Evolutionary conservation across 1,140 invertebrate genomes (phyloP), one percentile per base, ranked within the genome.

Genomic region (Phymastichus coffea): DNA sequence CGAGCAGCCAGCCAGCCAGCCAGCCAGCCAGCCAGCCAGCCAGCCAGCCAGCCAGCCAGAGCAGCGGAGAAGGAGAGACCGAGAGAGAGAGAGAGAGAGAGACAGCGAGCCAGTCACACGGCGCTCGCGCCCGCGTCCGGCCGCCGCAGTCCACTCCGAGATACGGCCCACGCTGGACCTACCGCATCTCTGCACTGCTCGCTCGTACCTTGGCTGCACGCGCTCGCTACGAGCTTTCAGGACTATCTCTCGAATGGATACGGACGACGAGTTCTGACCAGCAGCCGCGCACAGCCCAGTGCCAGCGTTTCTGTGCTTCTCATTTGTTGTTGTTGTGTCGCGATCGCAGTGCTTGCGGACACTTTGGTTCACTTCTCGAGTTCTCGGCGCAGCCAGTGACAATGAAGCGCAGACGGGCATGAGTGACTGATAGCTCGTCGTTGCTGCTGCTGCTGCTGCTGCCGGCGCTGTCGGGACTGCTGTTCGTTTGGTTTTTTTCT

Each of bases 121-220:
- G 19, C 19, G 10, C 6, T n/a, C 35, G 23, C 20, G 20, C n/a
- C 23, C 6, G 75, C 76, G 77, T 78, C 74, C 76, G 71, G 75
- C 78, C 77, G 78, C 77, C 78, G 78, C 77, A 80, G 78, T 80
- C 78, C 78, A 80, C 77, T 80, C 70, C 73, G 72, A 74, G 77
- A 78, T 78, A 78, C 78, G 78, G 76, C 75, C 75, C 75, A 76
- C 75, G 78, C 77, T 76, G 78, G 78, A 80, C 78, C 73, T 74
- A 46, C 9, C 14, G 14, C 30, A 33, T 40, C 15, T 40, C 38
- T 17, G 6, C 17, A 40, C 38, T 8, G n/a, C 30, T 6, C 38
- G 38, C 38, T 17, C 44, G 56, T 17, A 44, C 25, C 44, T 14
- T 30, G 8, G 23, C 30, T 2, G 30, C 48, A 14, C 4, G 19